phyloP scores from a whole-genome alignment of 2,888 invertebrate genomes.

The Orchesellides sinensis region DNA sequence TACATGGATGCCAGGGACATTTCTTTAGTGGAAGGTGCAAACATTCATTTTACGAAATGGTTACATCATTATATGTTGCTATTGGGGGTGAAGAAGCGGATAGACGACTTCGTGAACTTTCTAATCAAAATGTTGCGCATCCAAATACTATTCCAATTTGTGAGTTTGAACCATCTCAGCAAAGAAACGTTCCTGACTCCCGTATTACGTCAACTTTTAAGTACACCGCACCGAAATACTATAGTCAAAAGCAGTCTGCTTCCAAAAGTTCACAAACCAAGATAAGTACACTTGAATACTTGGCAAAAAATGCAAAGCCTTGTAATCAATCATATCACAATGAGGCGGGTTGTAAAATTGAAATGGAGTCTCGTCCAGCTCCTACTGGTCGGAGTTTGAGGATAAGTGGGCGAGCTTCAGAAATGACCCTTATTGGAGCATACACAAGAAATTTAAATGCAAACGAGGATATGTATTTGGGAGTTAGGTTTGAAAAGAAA shows the following conservation, averaged over 20 bases:
- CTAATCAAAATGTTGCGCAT: conserved; percentile 27
- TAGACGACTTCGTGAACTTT: background rate
- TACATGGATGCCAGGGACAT: conserved; percentile 33
- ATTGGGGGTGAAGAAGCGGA: background rate
- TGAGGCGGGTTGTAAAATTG: background rate
- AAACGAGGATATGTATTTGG: background rate
- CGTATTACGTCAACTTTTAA: background rate
- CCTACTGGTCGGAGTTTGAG: too few relatives aligned
- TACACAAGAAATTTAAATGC: background rate
- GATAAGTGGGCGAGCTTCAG: background rate
- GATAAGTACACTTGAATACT: background rate
- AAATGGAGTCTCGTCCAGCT: background rate
- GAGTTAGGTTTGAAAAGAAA: background rate
- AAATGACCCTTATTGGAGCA: background rate
- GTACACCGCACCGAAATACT: background rate
- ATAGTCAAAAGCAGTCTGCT: background rate
- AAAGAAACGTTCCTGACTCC: background rate
- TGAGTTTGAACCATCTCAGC: background rate
- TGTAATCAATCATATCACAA: conserved; percentile 7
- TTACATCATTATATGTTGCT: background rate
- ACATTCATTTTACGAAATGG: background rate
- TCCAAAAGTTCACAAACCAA: background rate
- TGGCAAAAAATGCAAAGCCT: background rate
- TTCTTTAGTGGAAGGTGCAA: conserved; percentile 21
- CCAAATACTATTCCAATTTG: conserved; percentile 17